A percentile compares a stretch with the other conserved stretches of the same genome.
These are phyloP conservation scores for Nomada ruficornis DNA, from an alignment of 2,888 invertebrate genomes.

Conservation along the genomic window DNA sequence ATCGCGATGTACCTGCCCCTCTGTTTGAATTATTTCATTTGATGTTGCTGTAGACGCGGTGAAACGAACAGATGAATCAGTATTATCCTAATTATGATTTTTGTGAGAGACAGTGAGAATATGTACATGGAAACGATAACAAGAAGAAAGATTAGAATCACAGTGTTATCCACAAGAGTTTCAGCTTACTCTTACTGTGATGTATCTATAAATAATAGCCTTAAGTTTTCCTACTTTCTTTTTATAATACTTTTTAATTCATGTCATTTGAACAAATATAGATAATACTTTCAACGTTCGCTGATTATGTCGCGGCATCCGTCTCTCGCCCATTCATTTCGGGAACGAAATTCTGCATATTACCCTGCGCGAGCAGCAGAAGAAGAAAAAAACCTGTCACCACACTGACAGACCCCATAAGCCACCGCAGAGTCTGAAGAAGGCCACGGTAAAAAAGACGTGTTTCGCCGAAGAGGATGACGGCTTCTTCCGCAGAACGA, in stretches of 20 bases:
- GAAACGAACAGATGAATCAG: too few relatives aligned
- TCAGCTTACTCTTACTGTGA: too few relatives aligned
- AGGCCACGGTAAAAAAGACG: conserved; percentile 37
- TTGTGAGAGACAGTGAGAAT: too few relatives aligned
- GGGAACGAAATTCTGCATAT: conserved; percentile 6
- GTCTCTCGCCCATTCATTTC: neutral
- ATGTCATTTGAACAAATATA: too few relatives aligned
- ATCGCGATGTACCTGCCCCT: conserved; percentile 31
- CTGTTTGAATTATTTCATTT: neutral
- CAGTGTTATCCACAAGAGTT: too few relatives aligned
- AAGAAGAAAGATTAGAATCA: too few relatives aligned
- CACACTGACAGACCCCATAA: conserved; percentile 29
- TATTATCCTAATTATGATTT: neutral
- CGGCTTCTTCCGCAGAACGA: conserved; percentile 71
- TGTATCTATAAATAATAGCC: too few relatives aligned
- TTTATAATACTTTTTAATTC: too few relatives aligned
- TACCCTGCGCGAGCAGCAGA: neutral
- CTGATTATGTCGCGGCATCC: neutral
- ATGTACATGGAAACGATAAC: too few relatives aligned
- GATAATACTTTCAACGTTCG: neutral
- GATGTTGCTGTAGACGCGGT: neutral
- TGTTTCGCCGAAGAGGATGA: conserved; percentile 62
- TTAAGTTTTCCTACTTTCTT: too few relatives aligned
- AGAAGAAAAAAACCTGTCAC: conserved; percentile 33
- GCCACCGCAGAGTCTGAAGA: conserved; percentile 42